Percentiles rank a stretch among this genome's conserved stretches.
Conservation (phyloP, 2,113 vertebrate genomes). For the Toxotes jaculatrix region DNA sequence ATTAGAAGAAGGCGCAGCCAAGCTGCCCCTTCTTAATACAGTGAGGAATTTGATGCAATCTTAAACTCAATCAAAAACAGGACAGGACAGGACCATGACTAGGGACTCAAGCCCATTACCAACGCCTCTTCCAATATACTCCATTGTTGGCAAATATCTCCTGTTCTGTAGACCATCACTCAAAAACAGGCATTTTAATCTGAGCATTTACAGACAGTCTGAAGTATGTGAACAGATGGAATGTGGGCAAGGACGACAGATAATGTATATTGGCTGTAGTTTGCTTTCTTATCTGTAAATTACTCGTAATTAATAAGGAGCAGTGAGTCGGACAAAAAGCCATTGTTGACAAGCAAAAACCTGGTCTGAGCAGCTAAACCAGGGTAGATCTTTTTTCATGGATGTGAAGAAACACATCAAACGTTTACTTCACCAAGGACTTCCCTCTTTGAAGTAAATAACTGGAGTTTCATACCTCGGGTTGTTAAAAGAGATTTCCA, state of each 20-base stretch:
- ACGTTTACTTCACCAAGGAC: not conserved
- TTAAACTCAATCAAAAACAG: not conserved
- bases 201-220: not conserved
- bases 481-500: not conserved
- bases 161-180: not conserved
- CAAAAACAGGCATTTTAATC: not conserved
- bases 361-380: not conserved
- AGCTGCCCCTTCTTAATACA: not conserved
- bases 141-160: not conserved
- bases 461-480: too few relatives aligned
- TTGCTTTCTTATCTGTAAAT: conserved; percentile 6
- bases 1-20: too few relatives aligned
- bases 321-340: not conserved
- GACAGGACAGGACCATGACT: not conserved
- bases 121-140: not conserved
- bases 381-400: not conserved
- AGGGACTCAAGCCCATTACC: not conserved
- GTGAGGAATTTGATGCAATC: conserved; percentile 5
- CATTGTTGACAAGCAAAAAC: not conserved
- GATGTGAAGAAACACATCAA: conserved; percentile 50
- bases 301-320: not conserved
- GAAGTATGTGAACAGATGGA: conserved; percentile 11
- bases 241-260: conserved; percentile 1
- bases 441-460: not conserved
- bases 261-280: not conserved